phyloP scores from a whole-genome alignment of 2,113 vertebrate species.

The Glaucidium brasilianum region DNA sequence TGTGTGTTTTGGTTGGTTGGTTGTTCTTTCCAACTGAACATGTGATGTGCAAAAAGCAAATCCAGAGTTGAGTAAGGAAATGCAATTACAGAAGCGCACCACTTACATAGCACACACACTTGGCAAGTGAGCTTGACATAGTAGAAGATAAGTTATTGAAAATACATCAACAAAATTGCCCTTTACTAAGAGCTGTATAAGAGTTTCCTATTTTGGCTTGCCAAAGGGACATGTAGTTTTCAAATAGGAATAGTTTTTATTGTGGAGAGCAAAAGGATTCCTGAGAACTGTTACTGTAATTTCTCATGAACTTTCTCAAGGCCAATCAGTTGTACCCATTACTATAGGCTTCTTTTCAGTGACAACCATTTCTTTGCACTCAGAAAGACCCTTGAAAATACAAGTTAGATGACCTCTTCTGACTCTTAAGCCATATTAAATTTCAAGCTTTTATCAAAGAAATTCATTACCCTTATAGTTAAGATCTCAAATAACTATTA shows the following conservation, averaged over 20 bases:
- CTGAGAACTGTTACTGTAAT: background rate
- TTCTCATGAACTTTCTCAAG: background rate
- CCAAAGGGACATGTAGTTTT: background rate
- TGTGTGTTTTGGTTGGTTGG: background rate
- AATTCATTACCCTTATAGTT: background rate
- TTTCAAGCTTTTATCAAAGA: background rate
- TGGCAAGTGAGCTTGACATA: fast-evolving
- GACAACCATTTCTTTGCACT: background rate
- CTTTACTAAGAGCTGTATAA: background rate
- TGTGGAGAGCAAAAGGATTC: background rate
- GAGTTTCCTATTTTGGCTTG: background rate
- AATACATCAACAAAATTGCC: background rate
- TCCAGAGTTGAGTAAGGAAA: background rate
- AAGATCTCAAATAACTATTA: background rate
- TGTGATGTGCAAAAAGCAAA: background rate
- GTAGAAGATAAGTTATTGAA: background rate
- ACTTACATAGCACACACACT: fast-evolving
- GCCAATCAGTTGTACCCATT: background rate
- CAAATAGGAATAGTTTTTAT: background rate
- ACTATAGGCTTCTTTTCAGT: background rate
- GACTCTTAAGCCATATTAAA: background rate
- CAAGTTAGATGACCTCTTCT: background rate
- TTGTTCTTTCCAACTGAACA: background rate
- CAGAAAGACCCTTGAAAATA: background rate
- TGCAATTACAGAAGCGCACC: background rate